phyloP scores from a whole-genome alignment of 1,140 invertebrate species.

The Drosophila melanogaster region DNA sequence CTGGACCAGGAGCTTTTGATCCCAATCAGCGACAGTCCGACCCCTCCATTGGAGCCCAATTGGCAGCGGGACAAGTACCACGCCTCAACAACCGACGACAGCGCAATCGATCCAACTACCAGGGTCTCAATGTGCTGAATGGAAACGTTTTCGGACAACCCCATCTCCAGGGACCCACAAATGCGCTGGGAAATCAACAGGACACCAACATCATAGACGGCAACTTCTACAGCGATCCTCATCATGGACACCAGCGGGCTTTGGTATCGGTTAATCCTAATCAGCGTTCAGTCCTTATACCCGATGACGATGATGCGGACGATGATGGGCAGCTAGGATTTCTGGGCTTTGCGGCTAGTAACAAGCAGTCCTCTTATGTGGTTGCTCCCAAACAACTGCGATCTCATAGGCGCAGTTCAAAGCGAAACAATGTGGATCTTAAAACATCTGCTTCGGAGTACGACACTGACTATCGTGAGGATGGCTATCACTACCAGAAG shows the following conservation, averaged over 20 bases:
- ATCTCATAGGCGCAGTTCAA: constrained; percentile 7
- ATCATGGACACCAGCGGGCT: constrained; percentile 24
- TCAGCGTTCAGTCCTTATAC: constrained; percentile 40
- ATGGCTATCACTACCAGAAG: constrained; percentile 71
- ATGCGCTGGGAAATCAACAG: constrained; percentile 60
- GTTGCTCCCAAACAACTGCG: constrained; percentile 22
- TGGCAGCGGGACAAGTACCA: constrained; percentile 25
- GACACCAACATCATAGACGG: constrained; percentile 73
- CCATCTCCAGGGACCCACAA: constrained; percentile 49
- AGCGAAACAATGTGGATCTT: constrained; percentile 13
- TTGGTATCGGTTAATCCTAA: constrained; percentile 47
- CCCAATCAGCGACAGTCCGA: constrained; percentile 28
- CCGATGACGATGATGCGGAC: constrained; percentile 52
- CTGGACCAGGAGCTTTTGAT: constrained; percentile 10
- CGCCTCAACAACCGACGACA: constrained; percentile 39
- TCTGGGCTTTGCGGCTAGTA: constrained; percentile 52
- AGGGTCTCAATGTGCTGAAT: constrained; percentile 63
- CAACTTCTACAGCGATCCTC: constrained; percentile 61
- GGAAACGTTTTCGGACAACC: constrained; percentile 70
- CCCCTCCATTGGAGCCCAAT: constrained; percentile 28
- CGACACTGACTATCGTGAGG: constrained; percentile 54
- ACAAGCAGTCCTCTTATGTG: constrained; percentile 39
- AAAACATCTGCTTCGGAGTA: constrained; percentile 47
- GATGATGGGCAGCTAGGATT: constrained; percentile 40
- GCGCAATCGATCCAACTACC: constrained; percentile 66